Evolutionary conservation across 1,140 invertebrate species (phyloP).

Genomic region (Rhagoletis pomonella): DNA sequence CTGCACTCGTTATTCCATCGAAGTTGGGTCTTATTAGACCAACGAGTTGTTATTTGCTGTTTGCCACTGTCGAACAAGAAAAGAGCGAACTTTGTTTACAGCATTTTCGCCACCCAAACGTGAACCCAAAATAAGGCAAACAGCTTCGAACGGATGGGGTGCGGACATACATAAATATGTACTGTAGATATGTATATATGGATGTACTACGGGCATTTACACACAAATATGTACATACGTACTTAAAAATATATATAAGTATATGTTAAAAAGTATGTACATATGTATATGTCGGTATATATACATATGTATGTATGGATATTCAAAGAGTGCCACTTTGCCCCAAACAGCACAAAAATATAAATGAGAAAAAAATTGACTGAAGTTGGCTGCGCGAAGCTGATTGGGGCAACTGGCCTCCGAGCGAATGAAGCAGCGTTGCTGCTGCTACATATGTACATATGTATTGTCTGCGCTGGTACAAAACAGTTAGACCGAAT

Average conservation of each 20-base stretch:
- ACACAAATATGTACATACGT: no score
- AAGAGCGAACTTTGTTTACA: background rate
- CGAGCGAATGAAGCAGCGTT: background rate
- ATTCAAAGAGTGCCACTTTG: background rate
- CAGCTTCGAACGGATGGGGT: background rate
- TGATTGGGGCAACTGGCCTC: background rate
- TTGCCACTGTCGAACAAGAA: background rate
- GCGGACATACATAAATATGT: background rate
- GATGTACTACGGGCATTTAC: background rate
- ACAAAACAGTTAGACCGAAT: slow-evolving; percentile 38
- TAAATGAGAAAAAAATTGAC: background rate
- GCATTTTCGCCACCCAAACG: slow-evolving; percentile 11
- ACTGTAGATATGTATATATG: background rate
- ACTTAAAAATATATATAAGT: no score
- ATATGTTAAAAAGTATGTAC: no score
- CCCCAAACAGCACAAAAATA: no score
- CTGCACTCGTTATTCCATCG: no score
- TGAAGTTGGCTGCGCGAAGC: slow-evolving; percentile 17
- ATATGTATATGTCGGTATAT: background rate
- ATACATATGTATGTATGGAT: background rate
- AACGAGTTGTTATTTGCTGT: slow-evolving; percentile 19
- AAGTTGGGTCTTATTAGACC: background rate
- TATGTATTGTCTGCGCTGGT: background rate
- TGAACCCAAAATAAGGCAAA: slow-evolving; percentile 13
- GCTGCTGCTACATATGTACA: background rate